Evolutionary conservation across 2,888 invertebrate genomes (phyloP), one percentile per base, ranked within the genome.

Genomic region (Cheilosia pagana): DNA sequence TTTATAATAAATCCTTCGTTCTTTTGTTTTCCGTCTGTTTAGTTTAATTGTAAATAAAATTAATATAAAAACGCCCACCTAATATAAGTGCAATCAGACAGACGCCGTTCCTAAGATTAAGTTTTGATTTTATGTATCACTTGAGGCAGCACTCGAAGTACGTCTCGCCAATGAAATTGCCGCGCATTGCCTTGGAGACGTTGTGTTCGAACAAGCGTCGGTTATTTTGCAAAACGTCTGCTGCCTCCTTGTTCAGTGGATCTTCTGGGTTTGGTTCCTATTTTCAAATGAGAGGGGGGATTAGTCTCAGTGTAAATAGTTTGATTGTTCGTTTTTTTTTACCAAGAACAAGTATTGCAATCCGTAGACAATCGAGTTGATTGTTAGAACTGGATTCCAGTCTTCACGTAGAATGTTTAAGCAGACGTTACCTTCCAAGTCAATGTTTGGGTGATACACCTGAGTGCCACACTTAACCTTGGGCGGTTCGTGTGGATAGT

Each of bases 231-330:
- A 99, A 94, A 79, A 99, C 98, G 92, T 99, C 98, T 3, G 99
- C 99, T 14, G 99, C 99, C 93, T 99, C 99, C 93, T 99, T 99
- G 92, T 99, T 99, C 88, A 99, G 92, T 10, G 99, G 99, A 93
- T 99, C 99, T 93, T 99, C 99, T 2, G 99, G 98, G 93, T 99
- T 99, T 59, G 99, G 99, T 93, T 99, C 99, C 98, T 98, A 89
- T 14, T 91, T n/a, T 43, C 3, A 16, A 88, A 81, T 76, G 74
- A 81, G 87, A 62, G 52, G 41, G 67, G 8, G 48, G 14, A 59
- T 19, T 39, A 60, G 53, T 23, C 59, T 77, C 65, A 78, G 82
- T 48, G 65, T n/a, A n/a, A n/a, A n/a, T n/a, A n/a, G n/a, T n/a
- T n/a, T 57, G 5, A 83, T 50, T 50, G 57, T 5, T 52, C 25